Base-by-base conservation (phyloP, 1,140 invertebrate species). In the Macrotrachela quadricornifera region DNA sequence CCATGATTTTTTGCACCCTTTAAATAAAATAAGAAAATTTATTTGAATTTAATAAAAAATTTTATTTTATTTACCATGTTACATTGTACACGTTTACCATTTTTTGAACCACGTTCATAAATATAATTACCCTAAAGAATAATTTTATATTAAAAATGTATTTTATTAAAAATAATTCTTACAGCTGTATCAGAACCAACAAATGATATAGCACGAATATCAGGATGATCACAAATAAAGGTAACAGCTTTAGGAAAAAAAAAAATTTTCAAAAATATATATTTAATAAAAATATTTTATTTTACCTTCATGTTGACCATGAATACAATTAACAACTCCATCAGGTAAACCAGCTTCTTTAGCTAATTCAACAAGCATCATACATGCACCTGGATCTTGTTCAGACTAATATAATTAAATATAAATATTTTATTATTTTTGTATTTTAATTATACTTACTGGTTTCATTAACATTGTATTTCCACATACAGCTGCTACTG, bases 1-100 rank as follows among this genome's bases (percentile, higher is more conserved):
- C 91, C 91, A 67, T 99, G 94, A 69, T 99, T 97, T 71, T 99
- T 97, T 1, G 94, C 92, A 17, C 91, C 91, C 68, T 70, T 47
- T 15, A 63, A 62, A 49, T 47, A 49, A 46, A 46, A 13, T 8
- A 49, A 14, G 21, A 36, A 30, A 39, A 8, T 9, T 50, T 50
- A n/a, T 41, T 38, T n/a, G n/a, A 39, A 39, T 2, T 40, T 4
- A 50, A 12, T 10, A 38, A 37, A 18, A 3, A 3, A n/a, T 6
- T 50, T 41, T 18, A 40, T 39, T 42, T 10, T n/a, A 57, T 62
- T 49, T 59, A 69, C 67, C 85, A 96, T 90, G 66, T 97, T 96
- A 46, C 83, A 85, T 70, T 99, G 92, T 0, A 97, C 88, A 44
- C 91, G 76, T 68, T 99, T 99, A 13, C 92, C 88, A 64, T 79